Evolutionary conservation across 2,888 invertebrate species (phyloP), one percentile per base, ranked within the genome.

Genomic region (Anticlea derivata): DNA sequence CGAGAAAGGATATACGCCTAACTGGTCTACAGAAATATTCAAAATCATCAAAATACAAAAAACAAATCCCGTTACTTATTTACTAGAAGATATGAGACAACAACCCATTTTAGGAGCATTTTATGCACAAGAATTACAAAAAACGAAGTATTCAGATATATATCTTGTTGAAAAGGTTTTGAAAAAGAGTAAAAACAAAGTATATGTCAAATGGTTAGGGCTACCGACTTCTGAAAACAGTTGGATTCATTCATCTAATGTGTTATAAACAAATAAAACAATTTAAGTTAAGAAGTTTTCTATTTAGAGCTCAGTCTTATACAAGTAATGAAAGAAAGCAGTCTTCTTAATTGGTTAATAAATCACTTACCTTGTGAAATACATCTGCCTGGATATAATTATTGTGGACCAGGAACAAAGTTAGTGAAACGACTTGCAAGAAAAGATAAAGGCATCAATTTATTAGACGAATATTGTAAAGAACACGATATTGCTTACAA

Each of bases 381-480:
- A 63, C 64, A 68, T 34, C 47, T 66, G 43, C 70, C 68, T 11
- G 68, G 67, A 7, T 66, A 65, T 33, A 58, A 70, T 12, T 66
- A 59, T 37, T 66, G 65, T 35, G 65, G 63, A 0, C 65, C 65
- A 0, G 66, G 66, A 1, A 66, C 66, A 40, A 70, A 61, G 47
- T 57, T 60, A 65, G 39, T 51, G 60, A 65, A 61, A 69, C 61
- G 50, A 61, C 65, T 51, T 60, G 59, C 4, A 66, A 68, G 78
- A 23, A 75, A 73, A 8, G 77, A 80, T 61, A 47, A 26, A 17
- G 76, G 77, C 7, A 60, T 63, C 0, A 65, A 65, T 33, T 6
- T 40, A 12, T 26, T 64, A 17, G 62, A 66, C 41, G 59, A 61
- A 30, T 45, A 37, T 39, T 64, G 65, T 41, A 65, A 49, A 34